A percentile compares a stretch with the other conserved stretches of the same genome.
These are phyloP conservation scores for Pammene aurita DNA, from an alignment of 2,888 invertebrate species.

Conservation along the genomic window DNA sequence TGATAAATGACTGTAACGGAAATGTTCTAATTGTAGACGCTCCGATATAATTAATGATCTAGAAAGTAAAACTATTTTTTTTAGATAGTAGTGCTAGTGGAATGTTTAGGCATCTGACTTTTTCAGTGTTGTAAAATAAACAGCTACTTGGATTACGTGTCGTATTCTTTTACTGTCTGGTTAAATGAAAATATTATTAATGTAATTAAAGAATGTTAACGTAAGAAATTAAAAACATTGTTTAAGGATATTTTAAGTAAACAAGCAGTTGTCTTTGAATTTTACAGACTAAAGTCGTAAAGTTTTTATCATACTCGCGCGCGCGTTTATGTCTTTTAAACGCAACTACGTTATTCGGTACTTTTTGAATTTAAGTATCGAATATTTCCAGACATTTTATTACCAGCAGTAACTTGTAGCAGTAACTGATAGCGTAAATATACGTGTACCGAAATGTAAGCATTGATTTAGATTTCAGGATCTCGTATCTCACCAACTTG, in stretches of 20 bases:
- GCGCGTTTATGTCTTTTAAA: constrained; percentile 61
- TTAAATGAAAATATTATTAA: neutral
- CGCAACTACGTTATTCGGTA: constrained; percentile 12
- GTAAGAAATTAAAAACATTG: neutral
- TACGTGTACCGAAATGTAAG: constrained; percentile 17
- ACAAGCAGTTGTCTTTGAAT: neutral
- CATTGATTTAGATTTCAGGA: neutral
- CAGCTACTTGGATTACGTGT: neutral
- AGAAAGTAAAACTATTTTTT: constrained; percentile 14
- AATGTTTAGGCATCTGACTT: constrained; percentile 7
- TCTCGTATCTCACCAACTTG: neutral
- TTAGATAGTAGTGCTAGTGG: neutral
- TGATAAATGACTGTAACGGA: constrained; percentile 14
- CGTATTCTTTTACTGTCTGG: neutral
- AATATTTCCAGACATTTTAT: constrained; percentile 6
- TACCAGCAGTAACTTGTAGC: constrained; percentile 7
- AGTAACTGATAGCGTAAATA: constrained; percentile 1
- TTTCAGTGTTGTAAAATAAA: neutral
- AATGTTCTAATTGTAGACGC: constrained; percentile 23
- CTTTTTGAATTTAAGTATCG: constrained; percentile 15
- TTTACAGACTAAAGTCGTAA: neutral
- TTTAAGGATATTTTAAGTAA: neutral
- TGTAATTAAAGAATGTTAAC: neutral
- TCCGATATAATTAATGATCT: constrained; percentile 25
- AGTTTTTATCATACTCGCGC: neutral